Evolutionary conservation across 2,797 vertebrate genomes (phyloP), one percentile per base, ranked within the genome.

Genomic region (Eutrigla gurnardus): DNA sequence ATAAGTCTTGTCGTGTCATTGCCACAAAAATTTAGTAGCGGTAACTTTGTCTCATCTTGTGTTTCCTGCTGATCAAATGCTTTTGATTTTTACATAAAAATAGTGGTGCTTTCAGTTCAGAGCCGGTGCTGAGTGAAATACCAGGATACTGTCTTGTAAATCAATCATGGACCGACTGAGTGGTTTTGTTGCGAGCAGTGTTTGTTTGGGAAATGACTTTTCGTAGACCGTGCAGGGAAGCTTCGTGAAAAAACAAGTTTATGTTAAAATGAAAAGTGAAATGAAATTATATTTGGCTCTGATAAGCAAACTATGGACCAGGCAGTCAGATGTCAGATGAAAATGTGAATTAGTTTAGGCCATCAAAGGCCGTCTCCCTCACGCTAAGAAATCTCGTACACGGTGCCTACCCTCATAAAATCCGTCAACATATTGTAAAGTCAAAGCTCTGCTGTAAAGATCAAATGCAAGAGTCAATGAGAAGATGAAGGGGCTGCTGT

Each of bases 391-490:
- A 42, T 40, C 62, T 55, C 72, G 77, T 62, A 46, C 10, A 61
- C 71, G 49, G 67, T 46, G 81, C 40, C 79, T 60, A 2, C 77
- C 73, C 82, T 86, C 82, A 64, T 90, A 88, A 92, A 90, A 84
- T 75, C 87, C 71, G 89, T 90, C 86, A 87, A 61, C 87, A 77
- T 84, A 86, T 82, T 84, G 65, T 87, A 81, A 92, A 91, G 77
- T 76, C 78, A 63, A 53, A 86, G 82, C 73, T 54, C 14, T 25
- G 78, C 66, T 80, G 64, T 88, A 77, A 90, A 92, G 83, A 92
- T 91, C 84, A 91, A 87, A 92, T 68, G 63, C 65, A 69, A 83
- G 84, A 78, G 73, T 81, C 77, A 52, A 71, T 42, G 67, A 79
- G 82, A 35, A 86, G 87, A 88, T 75, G 81, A 86, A 90, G 81